Percentiles rank a stretch among this genome's conserved stretches.
Conservation (phyloP, 2,888 invertebrate genomes). For the Archips xylosteana region DNA sequence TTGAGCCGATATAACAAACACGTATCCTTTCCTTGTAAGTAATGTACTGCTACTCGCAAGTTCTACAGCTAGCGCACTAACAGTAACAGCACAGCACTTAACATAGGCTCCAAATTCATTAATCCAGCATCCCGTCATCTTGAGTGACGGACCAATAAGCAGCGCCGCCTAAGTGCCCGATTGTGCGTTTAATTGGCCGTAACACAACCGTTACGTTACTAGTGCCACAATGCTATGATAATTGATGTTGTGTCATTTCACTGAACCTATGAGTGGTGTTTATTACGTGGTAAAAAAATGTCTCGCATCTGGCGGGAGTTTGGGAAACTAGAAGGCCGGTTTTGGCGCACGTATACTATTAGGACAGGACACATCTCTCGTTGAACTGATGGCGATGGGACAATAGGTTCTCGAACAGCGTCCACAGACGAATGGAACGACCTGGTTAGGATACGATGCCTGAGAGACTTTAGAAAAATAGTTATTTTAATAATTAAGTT, state of each 20-base stretch:
- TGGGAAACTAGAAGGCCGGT: background rate
- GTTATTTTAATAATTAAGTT: too few species aligned
- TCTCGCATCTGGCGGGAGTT: background rate
- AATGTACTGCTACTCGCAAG: background rate
- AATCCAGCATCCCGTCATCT: constrained; percentile 51
- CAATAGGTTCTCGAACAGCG: too few species aligned
- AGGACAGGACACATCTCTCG: too few species aligned
- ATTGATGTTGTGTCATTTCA: constrained; percentile 20
- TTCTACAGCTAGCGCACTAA: background rate
- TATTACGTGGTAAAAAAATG: background rate
- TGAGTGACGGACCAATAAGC: constrained; percentile 67
- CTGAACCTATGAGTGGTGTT: constrained; percentile 5
- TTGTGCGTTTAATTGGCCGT: constrained; percentile 53
- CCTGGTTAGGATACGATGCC: too few species aligned
- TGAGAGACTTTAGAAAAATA: too few species aligned
- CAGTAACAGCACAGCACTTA: background rate
- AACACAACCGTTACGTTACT: constrained; percentile 9
- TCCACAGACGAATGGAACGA: too few species aligned
- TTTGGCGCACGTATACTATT: too few species aligned
- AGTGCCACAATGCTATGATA: constrained; percentile 13
- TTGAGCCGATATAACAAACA: too few species aligned
- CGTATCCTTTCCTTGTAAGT: background rate
- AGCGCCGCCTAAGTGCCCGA: constrained; percentile 52
- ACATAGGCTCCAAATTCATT: constrained; percentile 50
- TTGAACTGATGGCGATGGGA: too few species aligned